Base-by-base conservation (phyloP, 2,113 vertebrate genomes). In the Chloroceryle aenea region DNA sequence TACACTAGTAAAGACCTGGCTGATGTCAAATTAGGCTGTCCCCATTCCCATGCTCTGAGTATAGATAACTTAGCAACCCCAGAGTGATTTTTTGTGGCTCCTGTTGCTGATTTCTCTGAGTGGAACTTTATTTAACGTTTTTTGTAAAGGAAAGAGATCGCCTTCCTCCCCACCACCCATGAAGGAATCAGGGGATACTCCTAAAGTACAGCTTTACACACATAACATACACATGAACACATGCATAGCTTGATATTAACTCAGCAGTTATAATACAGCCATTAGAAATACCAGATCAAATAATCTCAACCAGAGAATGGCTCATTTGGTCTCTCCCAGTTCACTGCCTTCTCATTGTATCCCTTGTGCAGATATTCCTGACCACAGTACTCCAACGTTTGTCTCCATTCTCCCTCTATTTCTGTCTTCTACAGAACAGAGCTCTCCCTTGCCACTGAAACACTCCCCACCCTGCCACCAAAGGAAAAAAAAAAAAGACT, bases 381-480 rank as follows among this genome's bases (percentile, higher is more conserved):
- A 71, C 23, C 19, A 72, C 19, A 36, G 10, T 26, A 62, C 20
- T 67, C 47, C 47, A 76, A n/a, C 4, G 40, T 19, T 19, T 82
- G 10, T 62, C 85, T 59, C 68, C 15, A 30, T 83, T 87, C 14
- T 68, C 18, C 5, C 6, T 13, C 4, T 53, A 11, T 21, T 72
- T 82, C 69, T 61, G 42, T 14, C 10, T 73, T 82, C 76, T 55
- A 63, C 17, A 59, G 32, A 76, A 76, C 81, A 59, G 8, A 27
- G 13, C 6, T 40, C 15, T 50, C 55, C 77, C 56, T 38, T 6
- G 1, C 8, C 14, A 61, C 43, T 68, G 52, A 63, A 89, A 84
- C 1, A 6, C 2, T 4, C 10, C 2, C 10, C 10, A 9, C 2
- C 2, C 4, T 14, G 1, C 3, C 13, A 3, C 13, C 1, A 10